A percentile compares a stretch with the other conserved stretches of the same genome.
Evolutionary conservation across 1,140 invertebrate species (phyloP).

Genomic region (Drosophila subobscura): DNA sequence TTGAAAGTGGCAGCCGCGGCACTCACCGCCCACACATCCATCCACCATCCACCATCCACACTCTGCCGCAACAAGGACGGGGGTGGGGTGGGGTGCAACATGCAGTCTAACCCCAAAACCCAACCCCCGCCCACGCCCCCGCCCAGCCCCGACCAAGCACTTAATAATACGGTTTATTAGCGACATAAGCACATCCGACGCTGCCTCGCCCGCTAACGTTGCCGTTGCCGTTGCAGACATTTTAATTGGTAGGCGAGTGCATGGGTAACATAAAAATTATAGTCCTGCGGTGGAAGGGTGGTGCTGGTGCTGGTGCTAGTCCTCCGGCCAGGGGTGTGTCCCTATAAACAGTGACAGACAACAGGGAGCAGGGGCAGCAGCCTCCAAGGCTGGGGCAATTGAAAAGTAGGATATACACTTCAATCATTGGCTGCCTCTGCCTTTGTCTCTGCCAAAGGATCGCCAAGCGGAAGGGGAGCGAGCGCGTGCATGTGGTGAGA

Average conservation of each 20-base stretch:
- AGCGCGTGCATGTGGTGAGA: conserved; percentile 23
- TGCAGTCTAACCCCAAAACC: conserved; percentile 31
- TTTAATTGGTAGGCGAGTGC: conserved; percentile 82
- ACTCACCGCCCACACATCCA: conserved; percentile 29
- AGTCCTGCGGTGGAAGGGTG: conserved; percentile 55
- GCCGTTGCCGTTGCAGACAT: conserved; percentile 63
- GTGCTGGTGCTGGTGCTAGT: not conserved
- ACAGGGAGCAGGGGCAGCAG: conserved; percentile 5
- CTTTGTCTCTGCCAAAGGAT: conserved; percentile 71
- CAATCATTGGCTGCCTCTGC: conserved; percentile 71
- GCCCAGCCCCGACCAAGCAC: conserved; percentile 55
- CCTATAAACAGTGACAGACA: conserved; percentile 54
- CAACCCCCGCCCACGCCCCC: conserved; percentile 5
- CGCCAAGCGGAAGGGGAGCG: conserved; percentile 41
- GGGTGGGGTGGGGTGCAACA: conserved; percentile 32
- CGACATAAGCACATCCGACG: conserved; percentile 80
- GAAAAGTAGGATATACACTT: conserved; percentile 79
- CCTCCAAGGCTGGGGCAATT: conserved; percentile 66
- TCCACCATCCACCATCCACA: not conserved
- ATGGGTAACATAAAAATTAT: conserved; percentile 82
- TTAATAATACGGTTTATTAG: conserved; percentile 82
- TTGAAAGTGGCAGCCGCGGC: conserved; percentile 69
- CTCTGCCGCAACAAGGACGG: not conserved
- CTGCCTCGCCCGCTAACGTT: conserved; percentile 42
- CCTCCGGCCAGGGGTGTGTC: conserved; percentile 11